These are phyloP conservation scores for Chaetophractus vellerosus DNA, from an alignment of 2,797 vertebrate species.

Conservation along the genomic window DNA sequence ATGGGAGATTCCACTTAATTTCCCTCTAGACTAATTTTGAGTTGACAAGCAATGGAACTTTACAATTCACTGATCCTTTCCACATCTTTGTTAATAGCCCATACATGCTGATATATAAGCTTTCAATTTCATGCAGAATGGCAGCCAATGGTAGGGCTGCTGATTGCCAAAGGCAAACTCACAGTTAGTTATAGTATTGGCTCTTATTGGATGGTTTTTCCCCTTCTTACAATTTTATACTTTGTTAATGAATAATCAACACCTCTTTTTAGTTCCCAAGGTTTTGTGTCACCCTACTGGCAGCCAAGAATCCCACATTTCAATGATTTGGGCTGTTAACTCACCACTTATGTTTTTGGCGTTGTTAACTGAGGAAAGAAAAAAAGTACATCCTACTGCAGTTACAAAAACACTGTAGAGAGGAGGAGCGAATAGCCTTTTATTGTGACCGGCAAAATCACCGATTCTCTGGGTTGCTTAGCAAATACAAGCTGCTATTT, in stretches of 20 bases:
- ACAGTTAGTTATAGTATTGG: background rate
- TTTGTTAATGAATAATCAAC: conserved; percentile 71
- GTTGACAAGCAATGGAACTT: conserved; percentile 20
- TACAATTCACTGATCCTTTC: background rate
- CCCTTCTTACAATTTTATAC: conserved; percentile 33
- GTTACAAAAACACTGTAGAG: conserved; percentile 12
- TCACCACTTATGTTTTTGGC: conserved; percentile 69
- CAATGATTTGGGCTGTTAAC: conserved; percentile 75
- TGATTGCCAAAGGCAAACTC: conserved; percentile 65
- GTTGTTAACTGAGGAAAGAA: conserved; percentile 29
- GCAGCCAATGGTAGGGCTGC: background rate
- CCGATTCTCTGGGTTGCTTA: background rate
- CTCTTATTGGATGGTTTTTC: conserved; percentile 23
- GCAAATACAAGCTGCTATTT: conserved; percentile 14
- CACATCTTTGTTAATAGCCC: background rate
- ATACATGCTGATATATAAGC: background rate
- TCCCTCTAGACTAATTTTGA: conserved; percentile 24
- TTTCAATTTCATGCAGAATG: background rate
- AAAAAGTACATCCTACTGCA: background rate
- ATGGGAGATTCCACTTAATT: background rate
- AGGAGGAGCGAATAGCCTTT: background rate
- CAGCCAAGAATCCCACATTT: conserved; percentile 61
- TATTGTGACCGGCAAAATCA: background rate
- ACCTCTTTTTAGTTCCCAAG: conserved; percentile 58
- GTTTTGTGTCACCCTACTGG: conserved; percentile 29